Percentiles rank a stretch among this genome's conserved stretches.
phyloP scores from a whole-genome alignment of 2,113 vertebrate species.

The Varanus komodoensis region DNA sequence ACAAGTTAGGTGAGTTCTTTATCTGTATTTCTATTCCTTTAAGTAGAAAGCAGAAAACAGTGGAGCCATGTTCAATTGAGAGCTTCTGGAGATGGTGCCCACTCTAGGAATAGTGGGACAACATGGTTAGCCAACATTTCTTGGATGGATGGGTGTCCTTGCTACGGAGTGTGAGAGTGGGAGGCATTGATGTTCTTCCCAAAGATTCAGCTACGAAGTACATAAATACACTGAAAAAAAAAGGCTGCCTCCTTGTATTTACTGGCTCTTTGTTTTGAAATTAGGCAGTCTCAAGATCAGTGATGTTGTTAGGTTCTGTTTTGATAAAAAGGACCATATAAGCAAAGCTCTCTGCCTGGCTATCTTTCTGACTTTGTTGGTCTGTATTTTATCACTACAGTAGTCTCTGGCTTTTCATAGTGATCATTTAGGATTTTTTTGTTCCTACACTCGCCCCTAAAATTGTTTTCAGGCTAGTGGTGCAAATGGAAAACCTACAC shows the following conservation, averaged over 20 bases:
- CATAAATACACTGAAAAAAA: background rate
- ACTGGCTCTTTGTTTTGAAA: background rate
- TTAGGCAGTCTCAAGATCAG: background rate
- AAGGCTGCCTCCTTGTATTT: background rate
- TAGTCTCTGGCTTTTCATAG: background rate
- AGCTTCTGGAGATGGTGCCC: too few species aligned
- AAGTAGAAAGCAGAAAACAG: background rate
- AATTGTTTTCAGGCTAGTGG: background rate
- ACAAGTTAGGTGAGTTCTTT: background rate
- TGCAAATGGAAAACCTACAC: background rate
- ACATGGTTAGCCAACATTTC: background rate
- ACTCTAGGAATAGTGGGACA: background rate
- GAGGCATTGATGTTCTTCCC: too few species aligned
- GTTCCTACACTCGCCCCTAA: background rate
- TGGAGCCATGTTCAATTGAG: background rate
- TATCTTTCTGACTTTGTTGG: background rate
- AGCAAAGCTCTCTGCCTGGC: background rate
- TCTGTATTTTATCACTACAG: background rate
- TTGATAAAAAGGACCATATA: background rate
- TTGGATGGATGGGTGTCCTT: background rate
- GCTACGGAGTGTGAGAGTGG: too few species aligned
- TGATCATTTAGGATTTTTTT: background rate
- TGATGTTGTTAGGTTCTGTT: background rate
- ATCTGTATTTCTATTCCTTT: background rate
- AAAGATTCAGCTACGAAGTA: background rate